Conservation (phyloP, 2,888 invertebrate species). For the Trachelus troglodyta region DNA sequence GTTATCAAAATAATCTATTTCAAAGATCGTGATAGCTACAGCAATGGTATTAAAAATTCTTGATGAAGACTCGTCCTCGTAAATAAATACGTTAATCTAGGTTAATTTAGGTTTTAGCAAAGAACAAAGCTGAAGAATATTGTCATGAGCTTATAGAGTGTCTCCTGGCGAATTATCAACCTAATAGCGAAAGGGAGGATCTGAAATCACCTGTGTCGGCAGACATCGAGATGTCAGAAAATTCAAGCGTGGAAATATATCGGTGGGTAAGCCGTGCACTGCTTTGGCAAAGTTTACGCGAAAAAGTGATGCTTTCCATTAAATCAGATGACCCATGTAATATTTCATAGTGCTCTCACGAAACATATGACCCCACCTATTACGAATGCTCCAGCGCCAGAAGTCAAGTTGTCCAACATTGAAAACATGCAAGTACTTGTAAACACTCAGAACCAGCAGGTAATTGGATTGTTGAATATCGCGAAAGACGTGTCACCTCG, state of each 20-base stretch:
- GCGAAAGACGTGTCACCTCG: constrained; percentile 72
- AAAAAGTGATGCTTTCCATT: not conserved
- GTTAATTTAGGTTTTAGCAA: constrained; percentile 70
- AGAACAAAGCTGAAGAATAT: constrained; percentile 76
- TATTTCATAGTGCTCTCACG: constrained; percentile 72
- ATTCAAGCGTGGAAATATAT: constrained; percentile 79
- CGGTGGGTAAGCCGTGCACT: constrained; percentile 67
- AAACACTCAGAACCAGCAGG: constrained; percentile 76
- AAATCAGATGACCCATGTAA: not conserved
- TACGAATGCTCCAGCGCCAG: constrained; percentile 63
- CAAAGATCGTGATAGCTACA: not conserved
- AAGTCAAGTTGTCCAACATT: constrained; percentile 65
- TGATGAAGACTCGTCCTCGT: not conserved
- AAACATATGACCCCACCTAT: constrained; percentile 77
- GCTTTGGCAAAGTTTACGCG: not conserved
- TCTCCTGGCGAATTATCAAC: constrained; percentile 75
- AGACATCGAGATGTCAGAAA: constrained; percentile 69
- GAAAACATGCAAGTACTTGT: constrained; percentile 76
- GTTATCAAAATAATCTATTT: not conserved
- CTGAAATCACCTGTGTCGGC: constrained; percentile 61
- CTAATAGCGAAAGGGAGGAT: constrained; percentile 69
- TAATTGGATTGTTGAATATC: constrained; percentile 72
- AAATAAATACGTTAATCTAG: constrained; percentile 55
- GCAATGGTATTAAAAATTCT: not conserved
- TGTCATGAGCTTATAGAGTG: constrained; percentile 80